These are phyloP conservation scores for Mycetomoellerius zeteki DNA, from an alignment of 1,140 invertebrate genomes.

Conservation along the genomic window DNA sequence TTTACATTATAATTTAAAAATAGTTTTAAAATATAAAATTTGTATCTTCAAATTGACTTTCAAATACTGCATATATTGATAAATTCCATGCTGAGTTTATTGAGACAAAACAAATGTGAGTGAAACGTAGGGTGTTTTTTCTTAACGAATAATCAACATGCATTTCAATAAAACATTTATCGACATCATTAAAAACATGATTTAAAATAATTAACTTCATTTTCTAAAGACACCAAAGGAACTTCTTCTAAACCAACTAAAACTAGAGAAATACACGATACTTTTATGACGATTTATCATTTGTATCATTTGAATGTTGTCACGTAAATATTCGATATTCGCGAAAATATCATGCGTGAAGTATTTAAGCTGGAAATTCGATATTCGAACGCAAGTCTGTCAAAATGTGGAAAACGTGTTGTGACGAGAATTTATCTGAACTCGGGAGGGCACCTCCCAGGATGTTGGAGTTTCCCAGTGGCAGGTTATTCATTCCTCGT, in stretches of 20 bases:
- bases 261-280: not conserved
- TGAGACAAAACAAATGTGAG: not conserved
- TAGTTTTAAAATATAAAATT: slow-evolving; percentile 3
- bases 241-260: not conserved
- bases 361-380: not conserved
- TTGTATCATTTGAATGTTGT: not conserved
- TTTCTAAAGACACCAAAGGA: not conserved
- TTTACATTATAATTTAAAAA: not conserved
- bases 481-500: slow-evolving; percentile 60
- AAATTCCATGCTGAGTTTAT: not conserved
- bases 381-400: not conserved
- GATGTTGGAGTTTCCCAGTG: slow-evolving; percentile 73
- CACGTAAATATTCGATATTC: not conserved
- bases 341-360: not conserved
- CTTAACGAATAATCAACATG: not conserved
- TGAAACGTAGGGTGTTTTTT: not conserved
- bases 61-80: not conserved
- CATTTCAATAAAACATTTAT: slow-evolving; percentile 13
- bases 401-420: not conserved
- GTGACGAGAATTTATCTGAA: slow-evolving; percentile 58
- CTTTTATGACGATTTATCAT: not conserved
- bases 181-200: not conserved
- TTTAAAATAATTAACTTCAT: slow-evolving; percentile 6
- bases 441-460: slow-evolving; percentile 79
- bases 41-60: not conserved